phyloP scores from a whole-genome alignment of 2,113 vertebrate genomes.

The Trichomycterus rosablanca region DNA sequence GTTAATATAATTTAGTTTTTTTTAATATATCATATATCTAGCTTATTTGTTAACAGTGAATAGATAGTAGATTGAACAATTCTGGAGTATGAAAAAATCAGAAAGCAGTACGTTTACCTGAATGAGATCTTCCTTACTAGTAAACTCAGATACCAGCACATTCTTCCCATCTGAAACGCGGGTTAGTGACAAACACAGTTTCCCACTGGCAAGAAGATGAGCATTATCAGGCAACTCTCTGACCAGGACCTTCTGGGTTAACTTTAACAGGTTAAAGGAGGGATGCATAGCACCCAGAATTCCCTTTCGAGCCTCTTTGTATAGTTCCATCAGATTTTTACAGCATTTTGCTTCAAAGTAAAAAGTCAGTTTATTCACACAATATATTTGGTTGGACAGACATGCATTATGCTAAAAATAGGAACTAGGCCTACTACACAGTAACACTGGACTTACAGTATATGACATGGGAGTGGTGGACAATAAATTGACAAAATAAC shows the following conservation, averaged over 20 bases:
- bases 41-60: too few relatives aligned
- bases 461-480: too few relatives aligned
- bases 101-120: constrained; percentile 64
- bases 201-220: constrained; percentile 72
- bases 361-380: background rate
- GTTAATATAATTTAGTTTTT: too few relatives aligned
- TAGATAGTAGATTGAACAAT: too few relatives aligned
- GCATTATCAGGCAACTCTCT: constrained; percentile 72
- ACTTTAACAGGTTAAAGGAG: constrained; percentile 67
- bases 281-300: constrained; percentile 79
- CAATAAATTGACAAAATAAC: too few relatives aligned
- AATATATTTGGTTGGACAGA: background rate
- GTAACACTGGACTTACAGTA: too few relatives aligned
- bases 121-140: constrained; percentile 83
- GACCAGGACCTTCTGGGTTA: constrained; percentile 56
- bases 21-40: too few relatives aligned
- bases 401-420: background rate
- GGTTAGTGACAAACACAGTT: constrained; percentile 80
- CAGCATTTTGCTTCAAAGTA: constrained; percentile 53
- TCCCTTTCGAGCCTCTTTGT: constrained; percentile 65
- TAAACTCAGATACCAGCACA: constrained; percentile 81
- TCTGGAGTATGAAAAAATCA: too few relatives aligned
- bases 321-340: constrained; percentile 54
- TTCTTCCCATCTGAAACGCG: constrained; percentile 77
- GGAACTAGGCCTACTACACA: too few relatives aligned